These are phyloP conservation scores for Troides helena DNA, from an alignment of 2,888 invertebrate species.

Conservation along the genomic window DNA sequence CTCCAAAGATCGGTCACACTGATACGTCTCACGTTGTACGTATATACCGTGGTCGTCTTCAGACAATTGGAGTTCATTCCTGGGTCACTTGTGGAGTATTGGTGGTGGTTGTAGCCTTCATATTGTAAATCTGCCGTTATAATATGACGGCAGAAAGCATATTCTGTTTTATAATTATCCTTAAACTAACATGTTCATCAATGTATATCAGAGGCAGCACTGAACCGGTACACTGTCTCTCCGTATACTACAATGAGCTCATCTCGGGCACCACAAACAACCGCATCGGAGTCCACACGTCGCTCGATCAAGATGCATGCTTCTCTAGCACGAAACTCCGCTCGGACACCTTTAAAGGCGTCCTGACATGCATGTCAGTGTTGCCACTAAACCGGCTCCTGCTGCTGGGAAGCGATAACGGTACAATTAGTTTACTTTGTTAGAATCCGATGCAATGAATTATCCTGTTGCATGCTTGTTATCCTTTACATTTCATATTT, in stretches of 20 bases:
- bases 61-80: too few species aligned
- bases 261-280: slow-evolving; percentile 96
- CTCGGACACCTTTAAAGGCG: slow-evolving; percentile 94
- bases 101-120: too few species aligned
- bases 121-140: too few species aligned
- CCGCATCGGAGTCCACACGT: slow-evolving; percentile 91
- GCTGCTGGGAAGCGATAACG: slow-evolving; percentile 95
- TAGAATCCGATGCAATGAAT: slow-evolving; percentile 61
- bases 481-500: too few species aligned
- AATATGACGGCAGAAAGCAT: too few species aligned
- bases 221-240: slow-evolving; percentile 95
- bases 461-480: too few species aligned
- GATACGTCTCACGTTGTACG: too few species aligned
- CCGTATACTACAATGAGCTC: slow-evolving; percentile 88
- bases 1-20: too few species aligned
- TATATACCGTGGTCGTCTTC: too few species aligned
- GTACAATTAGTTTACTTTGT: slow-evolving; percentile 90
- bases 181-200: background rate
- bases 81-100: too few species aligned
- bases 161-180: too few species aligned
- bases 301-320: slow-evolving; percentile 84
- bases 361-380: slow-evolving; percentile 93
- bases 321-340: slow-evolving; percentile 92
- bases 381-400: slow-evolving; percentile 94
- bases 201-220: slow-evolving; percentile 86